phyloP scores from a whole-genome alignment of 1,140 invertebrate species.

The Batillaria attramentaria region DNA sequence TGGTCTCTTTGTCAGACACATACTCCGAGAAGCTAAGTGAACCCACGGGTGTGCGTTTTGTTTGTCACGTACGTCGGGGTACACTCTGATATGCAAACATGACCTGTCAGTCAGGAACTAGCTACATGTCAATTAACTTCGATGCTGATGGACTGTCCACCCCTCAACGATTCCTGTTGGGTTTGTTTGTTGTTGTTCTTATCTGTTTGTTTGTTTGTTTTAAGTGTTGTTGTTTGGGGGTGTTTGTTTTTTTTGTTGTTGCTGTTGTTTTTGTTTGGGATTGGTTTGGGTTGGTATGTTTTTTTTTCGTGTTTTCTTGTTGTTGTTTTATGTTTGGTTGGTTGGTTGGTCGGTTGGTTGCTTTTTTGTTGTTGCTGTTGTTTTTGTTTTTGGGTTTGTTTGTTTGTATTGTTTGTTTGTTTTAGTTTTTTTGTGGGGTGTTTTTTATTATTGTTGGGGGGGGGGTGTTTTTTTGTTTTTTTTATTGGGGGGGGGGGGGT shows the following conservation, averaged over 20 bases:
- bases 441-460: neutral
- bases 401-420: neutral
- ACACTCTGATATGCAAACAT: neutral
- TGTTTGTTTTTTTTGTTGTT: neutral
- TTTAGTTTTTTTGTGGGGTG: neutral
- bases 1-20: neutral
- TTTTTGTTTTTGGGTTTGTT: neutral
- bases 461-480: neutral
- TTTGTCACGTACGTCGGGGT: neutral
- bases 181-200: neutral
- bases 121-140: too few species aligned
- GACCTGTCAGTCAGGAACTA: too few species aligned
- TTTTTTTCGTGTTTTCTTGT: too few species aligned
- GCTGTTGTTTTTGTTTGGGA: neutral
- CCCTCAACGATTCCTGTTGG: neutral
- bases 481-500: neutral
- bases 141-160: too few species aligned
- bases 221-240: neutral
- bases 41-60: neutral
- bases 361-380: neutral
- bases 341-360: too few species aligned
- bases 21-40: neutral
- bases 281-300: neutral
- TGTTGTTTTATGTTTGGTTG: too few species aligned
- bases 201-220: neutral